Percentiles rank a stretch among this genome's conserved stretches.
Evolutionary conservation across 2,113 vertebrate genomes (phyloP).

Genomic region (Paraplagusia blochii): DNA sequence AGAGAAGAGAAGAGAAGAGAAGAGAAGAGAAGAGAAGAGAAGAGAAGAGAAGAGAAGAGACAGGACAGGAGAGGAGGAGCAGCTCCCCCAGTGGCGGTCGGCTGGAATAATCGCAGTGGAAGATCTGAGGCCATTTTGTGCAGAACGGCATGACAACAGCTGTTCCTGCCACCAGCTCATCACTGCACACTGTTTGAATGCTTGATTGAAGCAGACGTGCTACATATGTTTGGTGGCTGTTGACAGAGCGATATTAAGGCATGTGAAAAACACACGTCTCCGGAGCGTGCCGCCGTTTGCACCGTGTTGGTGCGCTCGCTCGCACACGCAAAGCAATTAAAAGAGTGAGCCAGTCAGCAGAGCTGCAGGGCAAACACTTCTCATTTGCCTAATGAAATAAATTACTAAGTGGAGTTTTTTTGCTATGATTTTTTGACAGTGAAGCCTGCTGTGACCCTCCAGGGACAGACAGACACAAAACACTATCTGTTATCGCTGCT

Average conservation of each 20-base stretch:
- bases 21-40: conserved; percentile 12
- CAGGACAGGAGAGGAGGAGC: conserved; percentile 8
- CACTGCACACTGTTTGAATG: conserved; percentile 52
- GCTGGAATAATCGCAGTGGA: conserved; percentile 48
- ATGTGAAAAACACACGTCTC: conserved; percentile 39
- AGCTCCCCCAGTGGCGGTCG: conserved; percentile 55
- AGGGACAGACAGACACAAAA: conserved; percentile 51
- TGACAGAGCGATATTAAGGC: conserved; percentile 40
- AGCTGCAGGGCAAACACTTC: conserved; percentile 65
- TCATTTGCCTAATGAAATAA: conserved; percentile 80
- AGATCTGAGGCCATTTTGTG: conserved; percentile 65
- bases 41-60: conserved; percentile 4
- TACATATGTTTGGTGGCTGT: conserved; percentile 63
- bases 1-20: conserved; percentile 14
- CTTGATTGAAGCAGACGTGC: conserved; percentile 63
- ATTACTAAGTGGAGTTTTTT: conserved; percentile 72
- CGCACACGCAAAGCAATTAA: conserved; percentile 38
- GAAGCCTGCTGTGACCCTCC: conserved; percentile 42
- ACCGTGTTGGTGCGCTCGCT: conserved; percentile 2
- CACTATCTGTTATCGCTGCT: conserved; percentile 12
- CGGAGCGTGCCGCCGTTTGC: neutral
- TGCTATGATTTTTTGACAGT: conserved; percentile 64
- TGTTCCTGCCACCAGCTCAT: conserved; percentile 59
- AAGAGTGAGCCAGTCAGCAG: conserved; percentile 58
- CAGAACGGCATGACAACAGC: conserved; percentile 62